phyloP scores from a whole-genome alignment of 2,113 vertebrate genomes.

The Maccullochella peelii region DNA sequence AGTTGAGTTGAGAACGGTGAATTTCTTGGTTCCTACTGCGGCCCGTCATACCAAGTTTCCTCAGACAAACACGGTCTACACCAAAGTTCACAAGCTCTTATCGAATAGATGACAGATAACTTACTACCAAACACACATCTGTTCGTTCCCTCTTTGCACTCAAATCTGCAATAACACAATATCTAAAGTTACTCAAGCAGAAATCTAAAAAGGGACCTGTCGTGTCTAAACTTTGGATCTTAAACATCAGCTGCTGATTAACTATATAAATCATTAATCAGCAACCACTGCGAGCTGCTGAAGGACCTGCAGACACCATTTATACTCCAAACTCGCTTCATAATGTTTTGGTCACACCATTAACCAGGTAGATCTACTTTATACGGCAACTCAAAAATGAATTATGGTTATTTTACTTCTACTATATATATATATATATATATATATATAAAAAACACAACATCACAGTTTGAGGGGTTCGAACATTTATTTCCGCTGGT shows the following conservation, averaged over 20 bases:
- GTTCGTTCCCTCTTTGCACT: not conserved
- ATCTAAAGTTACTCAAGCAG: not conserved
- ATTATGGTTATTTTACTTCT: not conserved
- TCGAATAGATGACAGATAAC: slow-evolving; percentile 31
- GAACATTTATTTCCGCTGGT: not conserved
- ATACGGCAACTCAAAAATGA: too few relatives aligned
- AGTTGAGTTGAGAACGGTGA: fast-evolving
- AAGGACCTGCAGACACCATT: not conserved
- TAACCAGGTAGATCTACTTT: too few relatives aligned
- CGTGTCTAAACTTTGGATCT: not conserved
- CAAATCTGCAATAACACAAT: not conserved
- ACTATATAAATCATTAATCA: not conserved
- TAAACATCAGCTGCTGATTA: not conserved
- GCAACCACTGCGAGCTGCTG: not conserved
- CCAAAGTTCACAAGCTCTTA: slow-evolving; percentile 62
- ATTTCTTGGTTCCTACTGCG: not conserved
- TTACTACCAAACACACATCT: slow-evolving; percentile 12
- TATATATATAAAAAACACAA: not conserved
- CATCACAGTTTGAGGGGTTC: too few relatives aligned
- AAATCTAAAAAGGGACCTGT: not conserved
- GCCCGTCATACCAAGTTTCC: not conserved
- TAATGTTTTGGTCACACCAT: too few relatives aligned
- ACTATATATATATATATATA: not conserved
- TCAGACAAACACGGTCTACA: slow-evolving; percentile 40
- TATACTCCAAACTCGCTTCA: not conserved